Evolutionary conservation across 2,888 invertebrate species (phyloP).

Genomic region (Timema podura): DNA sequence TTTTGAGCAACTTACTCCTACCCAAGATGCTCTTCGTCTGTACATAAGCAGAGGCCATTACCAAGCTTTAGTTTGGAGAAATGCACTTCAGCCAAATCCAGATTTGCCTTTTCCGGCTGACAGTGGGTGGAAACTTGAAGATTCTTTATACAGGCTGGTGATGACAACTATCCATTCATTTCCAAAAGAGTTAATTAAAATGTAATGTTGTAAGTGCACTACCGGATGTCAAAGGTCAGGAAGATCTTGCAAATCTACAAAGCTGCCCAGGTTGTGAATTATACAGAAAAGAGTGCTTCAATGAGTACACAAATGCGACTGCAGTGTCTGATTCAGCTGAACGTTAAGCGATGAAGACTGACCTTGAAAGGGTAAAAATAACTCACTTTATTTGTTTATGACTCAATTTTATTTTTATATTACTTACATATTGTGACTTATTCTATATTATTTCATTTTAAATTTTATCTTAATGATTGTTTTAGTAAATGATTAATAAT

Average conservation of each 20-base stretch:
- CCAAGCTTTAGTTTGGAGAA: constrained; percentile 2
- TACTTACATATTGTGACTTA: neutral
- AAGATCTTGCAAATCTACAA: neutral
- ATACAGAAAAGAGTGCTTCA: neutral
- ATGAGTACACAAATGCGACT: neutral
- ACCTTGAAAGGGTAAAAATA: constrained; percentile 3
- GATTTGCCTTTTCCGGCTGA: neutral
- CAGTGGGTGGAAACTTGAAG: neutral
- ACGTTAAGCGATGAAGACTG: neutral
- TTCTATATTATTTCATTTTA: neutral
- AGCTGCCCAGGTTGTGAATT: neutral
- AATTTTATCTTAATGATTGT: neutral
- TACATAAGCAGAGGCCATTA: neutral
- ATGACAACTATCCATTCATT: neutral
- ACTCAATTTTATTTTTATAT: too few relatives aligned
- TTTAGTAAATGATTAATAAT: neutral
- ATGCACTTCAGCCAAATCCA: constrained; percentile 1
- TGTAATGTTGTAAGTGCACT: neutral
- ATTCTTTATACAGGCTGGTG: neutral
- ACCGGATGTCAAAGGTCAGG: neutral
- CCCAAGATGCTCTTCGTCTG: constrained; percentile 1
- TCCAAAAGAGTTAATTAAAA: neutral
- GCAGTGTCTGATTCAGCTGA: neutral
- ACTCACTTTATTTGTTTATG: neutral
- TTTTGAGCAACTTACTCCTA: neutral